Conservation (phyloP, 1,140 invertebrate genomes). For the Bombus sylvicola region DNA sequence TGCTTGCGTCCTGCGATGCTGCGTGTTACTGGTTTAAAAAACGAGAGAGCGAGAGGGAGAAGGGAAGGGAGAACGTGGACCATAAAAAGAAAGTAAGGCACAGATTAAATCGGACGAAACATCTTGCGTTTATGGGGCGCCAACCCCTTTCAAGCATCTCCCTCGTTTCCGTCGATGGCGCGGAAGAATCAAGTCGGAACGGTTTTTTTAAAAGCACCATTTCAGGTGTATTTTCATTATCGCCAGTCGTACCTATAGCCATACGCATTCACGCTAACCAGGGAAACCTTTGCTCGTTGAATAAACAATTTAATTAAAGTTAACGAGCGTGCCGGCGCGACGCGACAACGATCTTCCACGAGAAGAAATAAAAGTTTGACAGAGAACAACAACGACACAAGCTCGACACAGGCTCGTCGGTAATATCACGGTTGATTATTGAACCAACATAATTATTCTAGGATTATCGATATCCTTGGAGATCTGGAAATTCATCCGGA, state of each 20-base stretch:
- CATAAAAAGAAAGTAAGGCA: not conserved
- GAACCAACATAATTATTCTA: constrained; percentile 18
- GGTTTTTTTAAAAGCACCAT: constrained; percentile 4
- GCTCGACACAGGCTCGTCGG: not conserved
- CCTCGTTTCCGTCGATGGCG: constrained; percentile 26
- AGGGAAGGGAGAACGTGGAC: too few species aligned
- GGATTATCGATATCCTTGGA: constrained; percentile 1
- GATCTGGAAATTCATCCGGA: constrained; percentile 20
- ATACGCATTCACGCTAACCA: not conserved
- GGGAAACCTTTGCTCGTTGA: constrained; percentile 19
- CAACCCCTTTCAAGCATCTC: constrained; percentile 3
- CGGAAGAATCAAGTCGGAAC: constrained; percentile 8
- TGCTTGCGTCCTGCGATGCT: not conserved
- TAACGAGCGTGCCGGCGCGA: constrained; percentile 27
- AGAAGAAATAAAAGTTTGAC: not conserved
- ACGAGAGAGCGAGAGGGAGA: too few species aligned
- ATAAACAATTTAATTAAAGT: constrained; percentile 62
- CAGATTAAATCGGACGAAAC: constrained; percentile 26
- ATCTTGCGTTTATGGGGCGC: not conserved
- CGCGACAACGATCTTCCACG: not conserved
- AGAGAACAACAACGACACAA: not conserved
- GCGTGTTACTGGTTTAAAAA: too few species aligned
- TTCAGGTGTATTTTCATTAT: constrained; percentile 33
- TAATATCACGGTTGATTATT: not conserved
- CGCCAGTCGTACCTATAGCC: not conserved